phyloP scores from a whole-genome alignment of 2,888 invertebrate genomes.

The Alloplasta piceator region DNA sequence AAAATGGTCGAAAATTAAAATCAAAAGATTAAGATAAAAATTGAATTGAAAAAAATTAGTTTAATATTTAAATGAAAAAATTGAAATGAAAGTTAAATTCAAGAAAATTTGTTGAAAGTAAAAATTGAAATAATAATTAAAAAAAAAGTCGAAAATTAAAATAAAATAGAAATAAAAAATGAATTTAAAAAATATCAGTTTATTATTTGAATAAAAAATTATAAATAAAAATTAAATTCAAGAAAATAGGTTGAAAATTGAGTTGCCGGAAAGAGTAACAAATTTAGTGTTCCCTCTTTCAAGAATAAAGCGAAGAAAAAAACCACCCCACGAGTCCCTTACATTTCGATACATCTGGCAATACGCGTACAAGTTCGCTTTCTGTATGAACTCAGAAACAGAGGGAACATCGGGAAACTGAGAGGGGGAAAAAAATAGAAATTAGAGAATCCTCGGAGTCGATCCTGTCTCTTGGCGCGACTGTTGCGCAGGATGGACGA shows the following conservation, averaged over 20 bases:
- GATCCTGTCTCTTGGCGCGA: too few species aligned
- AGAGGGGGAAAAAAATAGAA: slow-evolving; percentile 4
- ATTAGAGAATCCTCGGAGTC: not conserved
- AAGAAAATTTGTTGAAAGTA: too few species aligned
- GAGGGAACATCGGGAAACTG: slow-evolving; percentile 39
- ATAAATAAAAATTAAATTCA: not conserved
- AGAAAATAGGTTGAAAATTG: not conserved
- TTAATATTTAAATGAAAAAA: too few species aligned
- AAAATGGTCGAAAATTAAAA: not conserved
- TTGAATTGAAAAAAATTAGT: not conserved
- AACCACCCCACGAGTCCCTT: slow-evolving; percentile 2
- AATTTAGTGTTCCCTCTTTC: not conserved
- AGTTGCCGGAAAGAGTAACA: not conserved
- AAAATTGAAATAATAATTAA: too few species aligned
- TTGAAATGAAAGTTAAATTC: not conserved
- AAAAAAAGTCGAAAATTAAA: too few species aligned
- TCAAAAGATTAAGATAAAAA: not conserved
- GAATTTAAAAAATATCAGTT: not conserved
- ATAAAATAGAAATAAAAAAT: not conserved
- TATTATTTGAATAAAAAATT: too few species aligned
- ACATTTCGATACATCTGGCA: slow-evolving; percentile 51
- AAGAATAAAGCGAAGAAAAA: not conserved
- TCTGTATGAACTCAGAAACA: slow-evolving; percentile 33
- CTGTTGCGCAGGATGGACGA: not conserved
- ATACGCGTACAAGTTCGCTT: slow-evolving; percentile 23